Evolutionary conservation across 2,113 vertebrate genomes (phyloP).

Genomic region (Rhynchomys soricoides): DNA sequence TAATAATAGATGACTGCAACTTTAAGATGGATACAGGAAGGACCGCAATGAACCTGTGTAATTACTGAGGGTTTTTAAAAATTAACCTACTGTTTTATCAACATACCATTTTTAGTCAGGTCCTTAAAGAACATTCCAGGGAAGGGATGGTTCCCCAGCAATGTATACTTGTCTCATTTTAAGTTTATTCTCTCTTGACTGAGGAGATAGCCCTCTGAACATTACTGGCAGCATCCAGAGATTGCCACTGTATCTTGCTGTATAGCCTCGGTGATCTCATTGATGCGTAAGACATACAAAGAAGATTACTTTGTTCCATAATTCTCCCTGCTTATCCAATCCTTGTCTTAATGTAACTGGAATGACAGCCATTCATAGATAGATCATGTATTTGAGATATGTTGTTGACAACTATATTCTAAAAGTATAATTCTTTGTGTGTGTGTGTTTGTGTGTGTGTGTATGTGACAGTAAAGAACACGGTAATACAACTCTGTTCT

Average conservation of each 20-base stretch:
- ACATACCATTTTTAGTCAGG: not conserved
- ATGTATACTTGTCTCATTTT: not conserved
- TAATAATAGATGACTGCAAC: not conserved
- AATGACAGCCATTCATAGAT: constrained; percentile 7
- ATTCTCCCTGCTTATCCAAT: not conserved
- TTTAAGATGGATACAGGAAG: not conserved
- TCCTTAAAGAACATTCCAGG: constrained; percentile 34
- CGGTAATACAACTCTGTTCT: not conserved
- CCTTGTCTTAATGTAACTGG: not conserved
- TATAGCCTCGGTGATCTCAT: not conserved
- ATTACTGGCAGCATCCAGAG: not conserved
- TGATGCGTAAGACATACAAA: not conserved
- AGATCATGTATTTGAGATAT: not conserved
- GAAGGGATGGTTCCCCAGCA: not conserved
- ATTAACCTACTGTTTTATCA: not conserved
- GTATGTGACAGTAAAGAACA: not conserved
- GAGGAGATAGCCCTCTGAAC: not conserved
- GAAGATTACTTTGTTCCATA: not conserved
- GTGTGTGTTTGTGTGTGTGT: not conserved
- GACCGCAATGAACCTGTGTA: not conserved
- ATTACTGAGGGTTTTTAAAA: not conserved
- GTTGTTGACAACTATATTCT: not conserved
- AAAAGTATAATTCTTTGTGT: not conserved
- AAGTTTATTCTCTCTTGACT: constrained; percentile 8
- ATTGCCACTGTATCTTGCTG: not conserved